Evolutionary conservation across 35 echinoderm and acorn worm genomes (phyloP), one percentile per base, ranked within the genome.

Genomic region (Strongylocentrotus purpuratus): DNA sequence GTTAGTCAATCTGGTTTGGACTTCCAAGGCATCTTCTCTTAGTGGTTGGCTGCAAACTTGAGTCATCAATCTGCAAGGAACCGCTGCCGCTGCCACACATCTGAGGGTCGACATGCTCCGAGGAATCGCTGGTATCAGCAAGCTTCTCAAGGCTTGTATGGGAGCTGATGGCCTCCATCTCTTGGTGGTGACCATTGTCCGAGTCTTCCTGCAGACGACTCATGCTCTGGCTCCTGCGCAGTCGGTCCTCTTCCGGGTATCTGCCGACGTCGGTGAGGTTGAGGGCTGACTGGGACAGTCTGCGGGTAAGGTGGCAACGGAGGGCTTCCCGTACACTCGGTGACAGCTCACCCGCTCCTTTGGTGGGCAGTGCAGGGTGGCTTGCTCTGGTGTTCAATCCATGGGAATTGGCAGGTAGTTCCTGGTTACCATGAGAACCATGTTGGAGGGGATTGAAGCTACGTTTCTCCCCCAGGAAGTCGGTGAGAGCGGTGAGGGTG

Each of bases 281-380:
- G 46, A 99, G 85, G 4, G 98, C 98, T 1, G 98, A 99, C 86
- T 99, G 98, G 0, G 98, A 99, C 61, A 99, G 94, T 4, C 98
- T 91, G 3, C 95, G 88, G n/a, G 95, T 95, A 4, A 99, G 96
- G 87, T 99, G 98, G 94, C 95, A 97, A n/a, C 98, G 98, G 8
- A 99, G 95, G 12, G 96, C 98, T 94, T 99, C 98, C 46, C 96
- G 95, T 5, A 99, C 98, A n/a, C 94, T 96, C 55, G 60, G 96
- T 6, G 98, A 99, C 33, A 95, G 95, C 95, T 99, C 98, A 25
- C 96, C 85, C 3, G 93, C 94, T 32, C 94, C 55, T 95, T 95
- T 50, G 18, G 46, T 31, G 87, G 86, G 48, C 47, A 48, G 35
- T 52, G 94, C 31, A 90, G 86, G 18, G 48, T 95, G 47, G 94